These are phyloP conservation scores for Ophion costatus DNA, from an alignment of 2,888 invertebrate genomes.

Conservation along the genomic window DNA sequence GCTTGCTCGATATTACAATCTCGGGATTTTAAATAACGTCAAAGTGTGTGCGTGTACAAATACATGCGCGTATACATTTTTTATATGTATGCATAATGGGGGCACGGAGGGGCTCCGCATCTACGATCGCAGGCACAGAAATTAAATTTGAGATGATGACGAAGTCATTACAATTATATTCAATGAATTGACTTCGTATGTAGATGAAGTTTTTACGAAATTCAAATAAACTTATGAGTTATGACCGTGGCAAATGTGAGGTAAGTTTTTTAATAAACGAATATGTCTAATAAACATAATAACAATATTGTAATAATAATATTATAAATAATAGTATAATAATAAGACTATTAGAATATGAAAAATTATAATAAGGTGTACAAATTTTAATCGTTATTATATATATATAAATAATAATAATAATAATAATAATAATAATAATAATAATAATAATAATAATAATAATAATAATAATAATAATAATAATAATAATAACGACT, in stretches of 20 bases:
- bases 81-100: conserved; percentile 11
- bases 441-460: too few relatives aligned
- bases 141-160: conserved; percentile 48
- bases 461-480: too few relatives aligned
- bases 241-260: conserved; percentile 17
- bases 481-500: too few relatives aligned
- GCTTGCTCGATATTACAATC: conserved; percentile 65
- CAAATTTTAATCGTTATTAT: too few relatives aligned
- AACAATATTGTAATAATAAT: background rate
- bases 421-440: too few relatives aligned
- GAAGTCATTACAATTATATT: conserved; percentile 55
- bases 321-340: background rate
- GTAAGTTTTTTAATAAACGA: conserved; percentile 9
- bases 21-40: conserved; percentile 55
- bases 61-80: background rate
- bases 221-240: conserved; percentile 43
- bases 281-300: background rate
- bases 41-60: background rate
- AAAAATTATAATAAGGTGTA: too few relatives aligned
- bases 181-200: conserved; percentile 56
- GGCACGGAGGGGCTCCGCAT: background rate
- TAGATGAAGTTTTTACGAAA: conserved; percentile 36
- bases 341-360: background rate
- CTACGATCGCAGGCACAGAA: conserved; percentile 37
- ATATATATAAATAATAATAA: too few relatives aligned